A percentile compares a stretch with the other conserved stretches of the same genome.
These are phyloP conservation scores for Teinopalpus imperialis DNA, from an alignment of 2,888 invertebrate species.

Conservation along the genomic window DNA sequence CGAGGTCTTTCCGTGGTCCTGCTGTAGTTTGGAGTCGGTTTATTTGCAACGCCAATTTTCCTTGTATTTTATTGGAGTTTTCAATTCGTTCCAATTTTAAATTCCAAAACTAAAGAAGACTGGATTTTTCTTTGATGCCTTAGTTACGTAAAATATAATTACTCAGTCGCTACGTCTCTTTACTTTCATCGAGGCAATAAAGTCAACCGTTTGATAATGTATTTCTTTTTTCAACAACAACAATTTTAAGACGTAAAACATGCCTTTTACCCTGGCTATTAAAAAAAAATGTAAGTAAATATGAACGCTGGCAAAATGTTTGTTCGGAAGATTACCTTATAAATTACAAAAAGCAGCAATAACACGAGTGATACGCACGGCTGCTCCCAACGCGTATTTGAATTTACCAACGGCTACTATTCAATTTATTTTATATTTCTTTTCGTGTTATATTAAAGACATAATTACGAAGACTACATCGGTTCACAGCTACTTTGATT, in stretches of 20 bases:
- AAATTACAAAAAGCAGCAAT: conserved; percentile 16
- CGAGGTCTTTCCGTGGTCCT: too few species aligned
- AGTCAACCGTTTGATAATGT: background rate
- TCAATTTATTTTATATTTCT: conserved; percentile 6
- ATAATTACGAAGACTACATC: background rate
- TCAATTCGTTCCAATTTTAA: too few species aligned
- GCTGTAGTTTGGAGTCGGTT: too few species aligned
- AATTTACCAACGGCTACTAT: conserved; percentile 18
- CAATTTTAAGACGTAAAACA: background rate
- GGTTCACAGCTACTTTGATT: too few species aligned
- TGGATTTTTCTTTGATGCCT: background rate
- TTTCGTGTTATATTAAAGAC: background rate
- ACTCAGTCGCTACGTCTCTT: background rate
- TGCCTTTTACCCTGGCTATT: background rate
- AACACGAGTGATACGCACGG: conserved; percentile 19
- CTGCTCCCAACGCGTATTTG: conserved; percentile 17
- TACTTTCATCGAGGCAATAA: background rate
- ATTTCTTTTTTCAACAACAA: background rate
- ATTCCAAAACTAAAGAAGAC: too few species aligned
- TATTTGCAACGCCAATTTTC: too few species aligned
- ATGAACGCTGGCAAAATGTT: conserved; percentile 14
- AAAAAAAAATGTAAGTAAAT: background rate
- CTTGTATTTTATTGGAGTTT: too few species aligned
- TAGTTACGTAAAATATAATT: background rate
- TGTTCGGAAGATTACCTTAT: conserved; percentile 14